Percentiles rank a stretch among this genome's conserved stretches.
Conservation (phyloP, 2,888 invertebrate species). For the Sinopyrophorus schimmeli region DNA sequence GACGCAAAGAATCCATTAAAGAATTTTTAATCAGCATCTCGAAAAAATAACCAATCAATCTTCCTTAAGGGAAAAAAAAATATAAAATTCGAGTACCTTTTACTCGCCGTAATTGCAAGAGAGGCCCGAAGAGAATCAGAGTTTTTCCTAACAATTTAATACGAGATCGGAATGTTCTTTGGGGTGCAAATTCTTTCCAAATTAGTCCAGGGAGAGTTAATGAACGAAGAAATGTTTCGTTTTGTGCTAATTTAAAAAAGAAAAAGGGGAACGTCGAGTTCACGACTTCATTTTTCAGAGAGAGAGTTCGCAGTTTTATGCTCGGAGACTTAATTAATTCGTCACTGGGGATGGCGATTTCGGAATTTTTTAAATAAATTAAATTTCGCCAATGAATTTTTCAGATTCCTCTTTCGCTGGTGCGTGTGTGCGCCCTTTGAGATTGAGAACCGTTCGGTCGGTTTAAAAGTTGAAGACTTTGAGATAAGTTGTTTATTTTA, state of each 20-base stretch:
- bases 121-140: constrained; percentile 42
- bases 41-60: constrained; percentile 49
- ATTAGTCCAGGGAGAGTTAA: constrained; percentile 57
- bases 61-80: constrained; percentile 40
- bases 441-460: no score
- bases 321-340: constrained; percentile 55
- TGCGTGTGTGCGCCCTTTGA: not conserved
- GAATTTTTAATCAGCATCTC: constrained; percentile 49
- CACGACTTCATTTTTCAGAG: constrained; percentile 51
- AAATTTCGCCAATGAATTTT: constrained; percentile 48
- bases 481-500: no score
- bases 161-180: constrained; percentile 51
- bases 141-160: constrained; percentile 37
- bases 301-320: constrained; percentile 49
- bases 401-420: constrained; percentile 43
- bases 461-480: no score
- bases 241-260: constrained; percentile 56
- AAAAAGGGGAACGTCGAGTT: constrained; percentile 48
- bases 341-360: constrained; percentile 48
- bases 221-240: constrained; percentile 58
- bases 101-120: constrained; percentile 31
- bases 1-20: constrained; percentile 42
- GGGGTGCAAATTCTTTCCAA: constrained; percentile 56
- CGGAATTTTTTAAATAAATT: constrained; percentile 51
- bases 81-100: constrained; percentile 22